phyloP scores from a whole-genome alignment of 2,797 vertebrate genomes.

The Poecile montanus region DNA sequence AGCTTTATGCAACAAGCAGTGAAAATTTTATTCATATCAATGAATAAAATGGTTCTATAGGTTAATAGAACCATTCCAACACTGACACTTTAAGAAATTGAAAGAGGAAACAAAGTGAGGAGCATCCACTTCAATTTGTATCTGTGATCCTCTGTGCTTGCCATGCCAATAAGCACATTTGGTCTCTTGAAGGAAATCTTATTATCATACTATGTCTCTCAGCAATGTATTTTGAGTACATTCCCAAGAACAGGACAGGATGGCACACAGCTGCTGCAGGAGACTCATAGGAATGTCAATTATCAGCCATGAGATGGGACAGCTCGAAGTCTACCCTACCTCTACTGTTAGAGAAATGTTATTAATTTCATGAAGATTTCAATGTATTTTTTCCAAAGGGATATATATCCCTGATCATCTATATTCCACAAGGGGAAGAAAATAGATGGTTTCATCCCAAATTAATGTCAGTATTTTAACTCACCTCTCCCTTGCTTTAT shows the following conservation, averaged over 20 bases:
- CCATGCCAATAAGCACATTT: neutral
- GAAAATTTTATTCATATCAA: neutral
- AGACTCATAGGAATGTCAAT: fast-evolving
- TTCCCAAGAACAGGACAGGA: neutral
- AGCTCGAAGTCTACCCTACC: neutral
- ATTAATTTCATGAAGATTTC: neutral
- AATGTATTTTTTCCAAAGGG: neutral
- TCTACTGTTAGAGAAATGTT: neutral
- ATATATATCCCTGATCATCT: neutral
- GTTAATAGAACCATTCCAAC: neutral
- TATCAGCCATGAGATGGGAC: neutral
- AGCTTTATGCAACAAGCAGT: neutral
- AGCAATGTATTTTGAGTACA: neutral
- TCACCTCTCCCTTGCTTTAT: neutral
- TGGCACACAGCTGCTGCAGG: neutral
- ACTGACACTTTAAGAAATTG: neutral
- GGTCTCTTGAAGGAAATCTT: neutral
- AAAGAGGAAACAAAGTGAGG: neutral
- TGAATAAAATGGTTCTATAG: neutral
- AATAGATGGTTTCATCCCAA: neutral
- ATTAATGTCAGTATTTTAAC: neutral
- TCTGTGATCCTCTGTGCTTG: neutral
- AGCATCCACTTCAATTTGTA: neutral
- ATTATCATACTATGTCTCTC: neutral
- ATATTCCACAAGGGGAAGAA: neutral